Evolutionary conservation across 2,113 vertebrate genomes (phyloP), one percentile per base, ranked within the genome.

Genomic region (Hipposideros armiger): DNA sequence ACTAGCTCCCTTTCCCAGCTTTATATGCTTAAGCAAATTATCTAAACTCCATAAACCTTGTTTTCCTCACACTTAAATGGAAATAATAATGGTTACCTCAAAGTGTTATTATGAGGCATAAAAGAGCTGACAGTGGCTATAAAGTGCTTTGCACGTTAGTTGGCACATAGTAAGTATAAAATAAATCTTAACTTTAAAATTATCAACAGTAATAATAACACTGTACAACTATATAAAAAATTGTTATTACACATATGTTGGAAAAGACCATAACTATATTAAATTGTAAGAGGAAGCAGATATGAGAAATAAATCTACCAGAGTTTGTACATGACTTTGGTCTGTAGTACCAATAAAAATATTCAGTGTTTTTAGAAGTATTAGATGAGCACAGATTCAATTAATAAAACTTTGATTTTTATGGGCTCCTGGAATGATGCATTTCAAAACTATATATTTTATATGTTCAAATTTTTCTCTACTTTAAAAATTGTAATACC

Each of bases 111-210:
- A 40, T 50, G 32, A 81, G 64, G 45, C 91, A 60, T 76, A 54
- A 89, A 88, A 50, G 11, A 93, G 70, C 2, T 77, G 6, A 47
- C 36, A 13, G 32, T 89, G 13, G 36, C 19, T 82, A 22, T 72
- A 93, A 96, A 72, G n/a, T 64, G n/a, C 14, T 95, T 88, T 52
- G 11, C n/a, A 76, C 3, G 76, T 56, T 72, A 42, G 16, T 11
- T 86, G 62, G 86, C 4, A 56, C 14, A 56, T 52, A 69, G 40
- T 81, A 97, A 87, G 40, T 64, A 73, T 24, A 95, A 93, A 91
- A 72, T 72, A 78, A 91, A 52, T 82, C 86, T 50, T 58, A 67
- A 6, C 56, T 66, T 76, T n/a, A 86, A 95, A 93, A 90, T 58
- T 50, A 95, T 76, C 54, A 89, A 42, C 2, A 78, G 5, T 81